Evolutionary conservation across 2,113 vertebrate genomes (phyloP).

Genomic region (Crotalus viridis): DNA sequence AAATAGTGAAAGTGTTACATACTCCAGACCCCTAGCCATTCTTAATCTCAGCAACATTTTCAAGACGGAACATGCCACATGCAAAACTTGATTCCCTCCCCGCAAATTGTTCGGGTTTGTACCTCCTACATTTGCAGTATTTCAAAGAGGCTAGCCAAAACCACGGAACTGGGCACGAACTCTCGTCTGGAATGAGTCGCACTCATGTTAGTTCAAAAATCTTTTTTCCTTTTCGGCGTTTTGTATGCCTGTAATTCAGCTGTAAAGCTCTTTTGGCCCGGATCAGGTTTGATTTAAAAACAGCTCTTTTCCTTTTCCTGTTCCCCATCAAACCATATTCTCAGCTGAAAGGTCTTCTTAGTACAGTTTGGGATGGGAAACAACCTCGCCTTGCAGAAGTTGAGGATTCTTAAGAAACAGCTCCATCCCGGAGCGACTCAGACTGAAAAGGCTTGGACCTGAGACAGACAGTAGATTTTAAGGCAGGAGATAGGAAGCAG

Average conservation of each 20-base stretch:
- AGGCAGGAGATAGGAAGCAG: not conserved
- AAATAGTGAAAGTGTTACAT: conserved; percentile 28
- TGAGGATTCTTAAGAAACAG: not conserved
- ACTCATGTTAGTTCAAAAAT: not conserved
- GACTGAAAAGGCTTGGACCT: not conserved
- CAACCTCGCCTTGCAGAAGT: not conserved
- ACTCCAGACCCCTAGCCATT: conserved; percentile 22
- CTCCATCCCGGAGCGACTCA: not conserved
- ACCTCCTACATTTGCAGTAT: conserved; percentile 24
- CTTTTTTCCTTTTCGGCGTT: not conserved
- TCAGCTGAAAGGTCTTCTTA: not conserved
- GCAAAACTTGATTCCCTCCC: conserved; percentile 32
- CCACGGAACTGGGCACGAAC: conserved; percentile 13
- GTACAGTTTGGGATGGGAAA: not conserved
- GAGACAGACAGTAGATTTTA: not conserved
- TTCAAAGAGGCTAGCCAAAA: conserved; percentile 16
- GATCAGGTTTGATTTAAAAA: not conserved
- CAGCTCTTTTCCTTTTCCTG: not conserved
- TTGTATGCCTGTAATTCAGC: not conserved
- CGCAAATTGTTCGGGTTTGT: conserved; percentile 33
- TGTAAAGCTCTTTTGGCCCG: not conserved
- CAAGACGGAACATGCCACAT: conserved; percentile 32
- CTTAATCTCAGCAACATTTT: conserved; percentile 28
- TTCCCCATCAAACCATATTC: not conserved
- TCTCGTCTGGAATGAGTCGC: conserved; percentile 43